These are phyloP conservation scores for Pseudolycoriella hygida DNA, from an alignment of 2,888 invertebrate genomes.

Conservation along the genomic window DNA sequence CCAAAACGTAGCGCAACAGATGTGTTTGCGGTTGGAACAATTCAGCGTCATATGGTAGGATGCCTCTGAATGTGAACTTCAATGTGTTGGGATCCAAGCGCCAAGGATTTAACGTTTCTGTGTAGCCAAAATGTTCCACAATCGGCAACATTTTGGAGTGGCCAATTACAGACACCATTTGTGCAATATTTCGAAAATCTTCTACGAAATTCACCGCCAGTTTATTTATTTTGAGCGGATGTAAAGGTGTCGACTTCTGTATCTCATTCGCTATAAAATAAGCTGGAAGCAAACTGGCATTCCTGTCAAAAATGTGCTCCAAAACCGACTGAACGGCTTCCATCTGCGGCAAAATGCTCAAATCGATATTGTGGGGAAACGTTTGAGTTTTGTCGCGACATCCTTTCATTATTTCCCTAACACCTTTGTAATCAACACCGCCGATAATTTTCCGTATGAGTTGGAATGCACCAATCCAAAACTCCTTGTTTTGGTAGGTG, in stretches of 20 bases:
- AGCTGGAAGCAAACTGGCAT: conserved; percentile 79
- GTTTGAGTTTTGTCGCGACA: conserved; percentile 78
- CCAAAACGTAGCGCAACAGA: conserved; percentile 72
- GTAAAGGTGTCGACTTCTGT: conserved; percentile 52
- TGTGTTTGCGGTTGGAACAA: conserved; percentile 76
- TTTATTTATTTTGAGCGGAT: conserved; percentile 74
- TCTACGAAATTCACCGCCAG: conserved; percentile 78
- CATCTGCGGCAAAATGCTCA: conserved; percentile 64
- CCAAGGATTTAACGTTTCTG: conserved; percentile 85
- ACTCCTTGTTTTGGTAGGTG: conserved; percentile 60
- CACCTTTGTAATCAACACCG: conserved; percentile 90
- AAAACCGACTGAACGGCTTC: conserved; percentile 67
- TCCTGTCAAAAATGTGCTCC: conserved; percentile 78
- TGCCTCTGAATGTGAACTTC: conserved; percentile 42
- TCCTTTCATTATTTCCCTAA: conserved; percentile 80
- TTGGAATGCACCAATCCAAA: conserved; percentile 79
- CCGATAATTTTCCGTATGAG: conserved; percentile 72
- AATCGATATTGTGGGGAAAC: conserved; percentile 60
- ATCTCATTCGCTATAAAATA: conserved; percentile 93
- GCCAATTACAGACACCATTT: conserved; percentile 89
- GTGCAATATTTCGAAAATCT: conserved; percentile 82
- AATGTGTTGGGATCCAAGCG: conserved; percentile 71
- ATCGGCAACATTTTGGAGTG: conserved; percentile 84
- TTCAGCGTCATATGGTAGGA: conserved; percentile 78
- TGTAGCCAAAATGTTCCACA: conserved; percentile 82